Evolutionary conservation across 2,113 vertebrate species (phyloP).

Genomic region (Aptenodytes patagonicus): DNA sequence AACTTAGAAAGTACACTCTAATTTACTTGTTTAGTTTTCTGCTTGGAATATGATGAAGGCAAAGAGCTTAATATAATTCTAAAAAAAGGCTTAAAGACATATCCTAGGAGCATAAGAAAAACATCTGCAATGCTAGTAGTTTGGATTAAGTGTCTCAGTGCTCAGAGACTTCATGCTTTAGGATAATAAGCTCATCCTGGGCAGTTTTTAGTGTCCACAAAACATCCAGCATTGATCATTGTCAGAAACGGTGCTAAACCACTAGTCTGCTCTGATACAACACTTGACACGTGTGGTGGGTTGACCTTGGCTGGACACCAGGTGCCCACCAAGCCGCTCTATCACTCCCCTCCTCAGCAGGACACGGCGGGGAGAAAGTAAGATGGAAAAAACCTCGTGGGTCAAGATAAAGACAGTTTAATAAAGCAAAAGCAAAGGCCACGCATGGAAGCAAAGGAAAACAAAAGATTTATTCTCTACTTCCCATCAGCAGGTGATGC

Average conservation of each 20-base stretch:
- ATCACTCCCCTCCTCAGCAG: too few relatives aligned
- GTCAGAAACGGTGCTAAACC: not conserved
- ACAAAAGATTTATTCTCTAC: too few relatives aligned
- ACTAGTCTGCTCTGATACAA: not conserved
- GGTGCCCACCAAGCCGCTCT: too few relatives aligned
- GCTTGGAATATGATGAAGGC: not conserved
- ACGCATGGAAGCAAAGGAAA: too few relatives aligned
- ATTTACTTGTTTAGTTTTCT: not conserved
- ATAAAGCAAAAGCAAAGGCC: too few relatives aligned
- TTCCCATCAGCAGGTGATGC: too few relatives aligned
- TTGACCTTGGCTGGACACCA: too few relatives aligned
- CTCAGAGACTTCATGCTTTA: not conserved
- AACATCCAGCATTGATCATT: not conserved
- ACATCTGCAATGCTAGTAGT: not conserved
- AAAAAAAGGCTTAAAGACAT: not conserved
- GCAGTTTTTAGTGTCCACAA: not conserved
- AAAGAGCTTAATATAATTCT: not conserved
- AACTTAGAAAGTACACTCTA: not conserved
- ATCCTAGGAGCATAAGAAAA: not conserved
- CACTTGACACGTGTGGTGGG: not conserved
- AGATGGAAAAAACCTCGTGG: too few relatives aligned
- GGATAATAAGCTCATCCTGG: not conserved
- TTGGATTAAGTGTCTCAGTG: not conserved
- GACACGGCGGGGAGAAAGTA: too few relatives aligned
- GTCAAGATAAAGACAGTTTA: too few relatives aligned